These are phyloP conservation scores for Deilephila porcellus DNA, from an alignment of 2,888 invertebrate genomes.

Conservation along the genomic window DNA sequence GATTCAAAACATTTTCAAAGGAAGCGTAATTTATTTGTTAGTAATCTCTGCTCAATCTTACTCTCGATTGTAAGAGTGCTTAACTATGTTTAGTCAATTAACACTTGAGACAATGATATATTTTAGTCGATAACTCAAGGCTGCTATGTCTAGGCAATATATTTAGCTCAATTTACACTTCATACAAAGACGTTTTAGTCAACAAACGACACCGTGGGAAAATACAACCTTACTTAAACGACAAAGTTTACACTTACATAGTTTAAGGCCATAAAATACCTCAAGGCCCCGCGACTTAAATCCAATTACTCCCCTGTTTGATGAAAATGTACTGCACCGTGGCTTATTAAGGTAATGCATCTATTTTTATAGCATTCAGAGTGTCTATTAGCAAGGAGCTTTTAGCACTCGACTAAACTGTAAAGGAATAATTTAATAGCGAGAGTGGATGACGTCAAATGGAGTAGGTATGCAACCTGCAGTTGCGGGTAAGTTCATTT, in stretches of 20 bases:
- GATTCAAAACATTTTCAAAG: no score
- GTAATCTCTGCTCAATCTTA: no score
- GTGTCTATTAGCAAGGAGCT: slow-evolving; percentile 10
- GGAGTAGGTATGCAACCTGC: background rate
- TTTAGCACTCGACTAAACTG: background rate
- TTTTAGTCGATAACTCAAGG: background rate
- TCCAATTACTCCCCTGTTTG: background rate
- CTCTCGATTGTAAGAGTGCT: no score
- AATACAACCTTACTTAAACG: background rate
- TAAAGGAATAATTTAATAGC: slow-evolving; percentile 2
- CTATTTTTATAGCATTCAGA: slow-evolving; percentile 7
- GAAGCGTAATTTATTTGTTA: no score
- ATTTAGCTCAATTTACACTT: background rate
- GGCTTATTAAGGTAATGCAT: slow-evolving; percentile 1
- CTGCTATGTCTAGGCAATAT: background rate
- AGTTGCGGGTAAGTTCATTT: background rate
- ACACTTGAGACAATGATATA: no score
- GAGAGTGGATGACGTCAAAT: slow-evolving; percentile 14
- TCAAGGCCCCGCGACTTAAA: slow-evolving; percentile 5
- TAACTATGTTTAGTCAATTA: no score
- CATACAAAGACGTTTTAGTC: background rate
- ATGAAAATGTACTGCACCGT: slow-evolving; percentile 1
- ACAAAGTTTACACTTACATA: background rate
- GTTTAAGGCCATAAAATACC: background rate
- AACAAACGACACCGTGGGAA: background rate